phyloP scores from a whole-genome alignment of 2,113 vertebrate genomes.

The Calyptomena viridis region DNA sequence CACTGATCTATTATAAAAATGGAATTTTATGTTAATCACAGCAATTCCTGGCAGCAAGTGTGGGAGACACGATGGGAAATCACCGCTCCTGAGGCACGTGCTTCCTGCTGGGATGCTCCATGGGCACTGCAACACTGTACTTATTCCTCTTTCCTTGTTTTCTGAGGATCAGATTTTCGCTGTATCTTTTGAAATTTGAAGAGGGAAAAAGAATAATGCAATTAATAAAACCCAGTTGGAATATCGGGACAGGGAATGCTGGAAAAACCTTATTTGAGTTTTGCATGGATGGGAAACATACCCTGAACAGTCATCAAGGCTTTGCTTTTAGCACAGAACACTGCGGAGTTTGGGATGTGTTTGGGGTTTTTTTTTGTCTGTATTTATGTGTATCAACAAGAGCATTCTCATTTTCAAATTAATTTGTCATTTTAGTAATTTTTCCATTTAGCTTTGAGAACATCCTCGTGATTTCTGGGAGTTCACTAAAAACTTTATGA shows the following conservation, averaged over 20 bases:
- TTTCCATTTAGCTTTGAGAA: not conserved
- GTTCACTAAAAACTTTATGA: not conserved
- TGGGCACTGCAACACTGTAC: not conserved
- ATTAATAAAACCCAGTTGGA: not conserved
- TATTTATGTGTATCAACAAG: not conserved
- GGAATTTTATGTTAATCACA: not conserved
- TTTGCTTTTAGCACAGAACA: not conserved
- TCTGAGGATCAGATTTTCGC: not conserved
- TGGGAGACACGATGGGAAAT: fast-evolving
- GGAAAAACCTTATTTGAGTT: not conserved
- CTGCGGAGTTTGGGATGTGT: not conserved
- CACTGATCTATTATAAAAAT: not conserved
- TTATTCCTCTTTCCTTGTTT: not conserved
- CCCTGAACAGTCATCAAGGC: not conserved
- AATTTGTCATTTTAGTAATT: not conserved
- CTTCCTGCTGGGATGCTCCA: not conserved
- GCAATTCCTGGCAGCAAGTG: not conserved
- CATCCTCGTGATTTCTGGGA: not conserved
- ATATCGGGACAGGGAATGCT: not conserved
- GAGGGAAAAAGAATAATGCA: not conserved
- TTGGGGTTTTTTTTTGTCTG: not conserved
- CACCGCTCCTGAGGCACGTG: fast-evolving
- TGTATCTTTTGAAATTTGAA: not conserved
- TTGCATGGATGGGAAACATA: not conserved
- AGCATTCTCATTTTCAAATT: not conserved